phyloP scores from a whole-genome alignment of 1,140 invertebrate genomes.

The Drosophila bocqueti region DNA sequence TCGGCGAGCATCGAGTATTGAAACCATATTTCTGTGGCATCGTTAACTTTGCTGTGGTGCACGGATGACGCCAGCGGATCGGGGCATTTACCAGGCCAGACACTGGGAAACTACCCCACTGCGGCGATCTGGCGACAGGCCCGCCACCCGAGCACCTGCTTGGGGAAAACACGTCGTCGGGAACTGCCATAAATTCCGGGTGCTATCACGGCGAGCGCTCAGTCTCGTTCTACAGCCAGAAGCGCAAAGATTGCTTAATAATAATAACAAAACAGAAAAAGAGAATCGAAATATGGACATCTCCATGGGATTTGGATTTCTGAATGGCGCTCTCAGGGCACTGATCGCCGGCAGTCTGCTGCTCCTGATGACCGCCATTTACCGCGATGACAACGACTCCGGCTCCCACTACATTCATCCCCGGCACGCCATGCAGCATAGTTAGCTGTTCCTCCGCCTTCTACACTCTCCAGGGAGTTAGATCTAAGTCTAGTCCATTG shows the following conservation, averaged over 20 bases:
- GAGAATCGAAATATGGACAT: constrained; percentile 16
- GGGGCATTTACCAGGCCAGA: constrained; percentile 34
- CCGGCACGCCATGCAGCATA: constrained; percentile 50
- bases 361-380: constrained; percentile 59
- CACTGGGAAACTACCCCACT: constrained; percentile 36
- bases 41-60: constrained; percentile 1
- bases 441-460: not conserved
- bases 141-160: constrained; percentile 1
- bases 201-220: constrained; percentile 18
- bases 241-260: constrained; percentile 21
- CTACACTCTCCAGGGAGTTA: not conserved
- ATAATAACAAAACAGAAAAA: not conserved
- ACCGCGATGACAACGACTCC: constrained; percentile 45
- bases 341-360: constrained; percentile 45
- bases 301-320: constrained; percentile 4
- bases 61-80: constrained; percentile 16
- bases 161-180: constrained; percentile 36
- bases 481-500: constrained; percentile 17
- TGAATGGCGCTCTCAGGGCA: constrained; percentile 18
- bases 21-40: constrained; percentile 8
- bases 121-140: constrained; percentile 1
- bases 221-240: constrained; percentile 33
- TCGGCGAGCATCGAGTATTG: not conserved
- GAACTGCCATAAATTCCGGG: constrained; percentile 26
- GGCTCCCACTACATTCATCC: constrained; percentile 67